Conservation (phyloP, 2,113 vertebrate genomes). For the Sturnira hondurensis region DNA sequence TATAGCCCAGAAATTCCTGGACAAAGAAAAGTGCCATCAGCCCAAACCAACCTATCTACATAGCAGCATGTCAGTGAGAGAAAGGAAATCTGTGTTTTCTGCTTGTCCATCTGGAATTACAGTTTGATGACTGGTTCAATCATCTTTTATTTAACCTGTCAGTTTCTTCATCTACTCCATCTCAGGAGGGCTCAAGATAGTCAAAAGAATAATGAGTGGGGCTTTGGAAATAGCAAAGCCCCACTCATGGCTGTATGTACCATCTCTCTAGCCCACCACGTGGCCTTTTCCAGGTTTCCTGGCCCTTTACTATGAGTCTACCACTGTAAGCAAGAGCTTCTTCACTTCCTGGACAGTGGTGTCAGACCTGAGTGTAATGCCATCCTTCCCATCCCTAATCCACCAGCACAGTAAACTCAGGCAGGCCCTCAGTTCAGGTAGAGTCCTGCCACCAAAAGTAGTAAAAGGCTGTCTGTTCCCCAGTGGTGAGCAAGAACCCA, state of each 20-base stretch:
- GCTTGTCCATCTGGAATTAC: neutral
- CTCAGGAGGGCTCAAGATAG: neutral
- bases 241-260: rapidly evolving
- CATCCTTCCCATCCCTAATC: neutral
- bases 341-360: neutral
- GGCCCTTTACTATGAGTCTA: neutral
- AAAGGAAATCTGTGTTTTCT: neutral
- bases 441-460: neutral
- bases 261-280: neutral
- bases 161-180: neutral
- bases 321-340: neutral
- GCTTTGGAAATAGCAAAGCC: neutral
- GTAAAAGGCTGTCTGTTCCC: neutral
- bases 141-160: neutral
- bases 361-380: neutral
- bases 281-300: neutral
- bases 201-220: neutral
- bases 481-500: neutral
- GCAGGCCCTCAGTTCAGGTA: neutral
- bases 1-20: neutral
- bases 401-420: too few species aligned
- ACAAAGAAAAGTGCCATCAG: neutral
- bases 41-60: neutral
- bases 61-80: rapidly evolving
- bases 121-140: neutral